Evolutionary conservation across 2,113 vertebrate species (phyloP), one percentile per base, ranked within the genome.

Genomic region (Spea bombifrons): DNA sequence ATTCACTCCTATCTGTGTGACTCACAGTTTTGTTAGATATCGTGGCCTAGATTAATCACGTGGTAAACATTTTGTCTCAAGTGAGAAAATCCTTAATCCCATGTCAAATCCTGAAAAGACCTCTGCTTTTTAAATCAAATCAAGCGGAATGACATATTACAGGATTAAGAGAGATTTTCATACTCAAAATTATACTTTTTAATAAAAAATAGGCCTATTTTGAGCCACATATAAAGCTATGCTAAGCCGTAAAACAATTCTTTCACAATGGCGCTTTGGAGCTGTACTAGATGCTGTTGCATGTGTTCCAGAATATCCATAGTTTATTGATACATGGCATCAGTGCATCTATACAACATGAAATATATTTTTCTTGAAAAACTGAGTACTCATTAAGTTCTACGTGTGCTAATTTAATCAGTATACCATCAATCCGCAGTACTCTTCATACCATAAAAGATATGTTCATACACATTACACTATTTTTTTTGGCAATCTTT

Each of bases 51-150:
- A 59, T 59, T 59, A 13, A 9, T 59, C 55, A 59, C 55, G 15
- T 59, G 55, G 55, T 59, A 13, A 59, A 59, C 10, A 59, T 59
- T 8, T 59, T 59, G 55, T 59, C 55, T 59, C 55, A 59, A 59
- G 55, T 59, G 55, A 59, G 55, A 59, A 59, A 59, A 59, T 59
- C 55, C 55, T 59, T 59, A 59, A 59, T 59, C 55, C 55, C 4
- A 59, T 59, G 55, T 59, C 55, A 59, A 59, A 59, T 9, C 55
- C 55, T 59, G 55, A 59, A 59, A 30, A 59, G 15, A 9, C 55
- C 55, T 59, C 12, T 59, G 55, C 55, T 59, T 59, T 13, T 13
- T 59, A 59, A 59, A 59, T 59, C 55, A 59, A 30, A 13, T 59
- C 55, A 59, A 2, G 55, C 55, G 55, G 55, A 59, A 59, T 59